phyloP scores from a whole-genome alignment of 2,797 vertebrate species.

The Eptatretus atami region DNA sequence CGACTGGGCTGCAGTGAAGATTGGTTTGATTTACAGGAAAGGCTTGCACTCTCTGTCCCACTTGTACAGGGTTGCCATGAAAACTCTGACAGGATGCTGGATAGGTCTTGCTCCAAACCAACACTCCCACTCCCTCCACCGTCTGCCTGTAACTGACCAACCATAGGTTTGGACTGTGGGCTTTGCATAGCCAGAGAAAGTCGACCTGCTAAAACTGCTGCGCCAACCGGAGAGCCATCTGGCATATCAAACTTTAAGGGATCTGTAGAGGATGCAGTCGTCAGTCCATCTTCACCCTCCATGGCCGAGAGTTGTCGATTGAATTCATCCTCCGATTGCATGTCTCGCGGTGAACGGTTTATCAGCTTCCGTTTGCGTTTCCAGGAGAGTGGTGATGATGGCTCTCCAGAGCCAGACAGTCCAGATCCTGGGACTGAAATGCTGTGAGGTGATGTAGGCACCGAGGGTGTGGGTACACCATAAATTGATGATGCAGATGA shows the following conservation, averaged over 20 bases:
- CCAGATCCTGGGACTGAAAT: conserved; percentile 17
- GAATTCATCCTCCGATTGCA: conserved; percentile 70
- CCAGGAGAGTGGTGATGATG: neutral
- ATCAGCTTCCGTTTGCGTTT: conserved; percentile 56
- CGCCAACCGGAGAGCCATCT: neutral
- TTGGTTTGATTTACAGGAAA: neutral
- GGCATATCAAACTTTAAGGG: neutral
- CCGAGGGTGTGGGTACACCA: conserved; percentile 50
- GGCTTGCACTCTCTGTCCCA: neutral
- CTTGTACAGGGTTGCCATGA: neutral
- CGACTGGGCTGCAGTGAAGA: no score
- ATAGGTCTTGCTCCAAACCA: neutral
- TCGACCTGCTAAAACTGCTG: conserved; percentile 53
- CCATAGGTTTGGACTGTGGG: conserved; percentile 33
- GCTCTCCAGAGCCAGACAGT: conserved; percentile 20
- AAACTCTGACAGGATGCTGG: conserved; percentile 1
- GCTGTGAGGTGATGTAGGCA: conserved; percentile 21
- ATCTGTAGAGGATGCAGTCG: conserved; percentile 65
- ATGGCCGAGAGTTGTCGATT: conserved; percentile 88
- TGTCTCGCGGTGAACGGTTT: conserved; percentile 23
- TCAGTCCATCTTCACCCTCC: conserved; percentile 76
- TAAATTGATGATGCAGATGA: conserved; percentile 83
- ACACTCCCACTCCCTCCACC: neutral
- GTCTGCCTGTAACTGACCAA: conserved; percentile 24
- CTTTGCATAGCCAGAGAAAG: conserved; percentile 48